Evolutionary conservation across 2,113 vertebrate genomes (phyloP), one percentile per base, ranked within the genome.

Genomic region (Syngnathoides biaculeatus): DNA sequence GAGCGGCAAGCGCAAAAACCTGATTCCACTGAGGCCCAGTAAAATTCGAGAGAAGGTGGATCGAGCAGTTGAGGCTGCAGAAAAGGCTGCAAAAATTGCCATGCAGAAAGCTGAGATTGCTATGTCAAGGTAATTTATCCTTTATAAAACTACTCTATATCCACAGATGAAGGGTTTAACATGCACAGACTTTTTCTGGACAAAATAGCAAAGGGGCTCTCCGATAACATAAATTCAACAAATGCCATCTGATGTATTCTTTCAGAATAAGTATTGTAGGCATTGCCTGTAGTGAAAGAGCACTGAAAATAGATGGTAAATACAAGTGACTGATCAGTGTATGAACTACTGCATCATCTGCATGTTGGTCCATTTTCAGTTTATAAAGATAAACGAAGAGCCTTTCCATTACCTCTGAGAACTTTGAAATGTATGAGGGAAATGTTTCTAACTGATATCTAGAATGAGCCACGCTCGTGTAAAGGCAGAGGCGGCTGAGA

Each of bases 1-100:
- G 74, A 96, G 97, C 14, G 97, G 97, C 62, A 98, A 97, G 78
- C 93, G 96, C 84, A 98, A 98, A 92, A 98, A 97, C 89, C 93
- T 99, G 66, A 97, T 99, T 88, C 97, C 97, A 0, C 92, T 99
- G 85, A 90, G 97, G 17, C 95, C 95, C 88, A 98, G 96, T 90
- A 98, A 98, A 87, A 96, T 95, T 91, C 89, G 97, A 0, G 97
- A 98, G 92, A 99, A 98, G 90, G 97, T 99, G 89, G 97, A 99
- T 84, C 93, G 97, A 0, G 95, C 95, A 0, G 85, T 96, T 0
- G 97, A 99, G 73, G 94, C 95, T 0, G 96, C 97, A 0, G 95
- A 95, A 89, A 90, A 96, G 75, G 96, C 95, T 0, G 93, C 94
- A 35, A 95, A 96, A 85, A 94, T 95, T n/a, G 95, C 97, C 89